phyloP scores from a whole-genome alignment of 2,888 invertebrate species.

The Andrena flavipes region DNA sequence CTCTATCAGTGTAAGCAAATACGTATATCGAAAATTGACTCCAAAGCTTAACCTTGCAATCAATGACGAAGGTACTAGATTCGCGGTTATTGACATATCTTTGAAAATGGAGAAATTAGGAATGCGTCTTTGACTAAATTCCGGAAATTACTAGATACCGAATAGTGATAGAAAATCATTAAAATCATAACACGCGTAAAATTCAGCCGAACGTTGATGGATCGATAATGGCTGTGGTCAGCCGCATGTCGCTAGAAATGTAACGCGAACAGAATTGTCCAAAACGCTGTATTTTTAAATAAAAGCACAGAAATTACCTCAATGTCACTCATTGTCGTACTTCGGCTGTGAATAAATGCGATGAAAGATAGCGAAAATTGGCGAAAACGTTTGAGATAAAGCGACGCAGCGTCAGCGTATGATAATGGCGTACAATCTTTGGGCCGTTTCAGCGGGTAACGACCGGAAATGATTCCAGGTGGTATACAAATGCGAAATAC shows the following conservation, averaged over 20 bases:
- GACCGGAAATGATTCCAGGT: conserved; percentile 58
- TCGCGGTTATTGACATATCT: neutral
- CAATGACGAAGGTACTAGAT: neutral
- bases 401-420: conserved; percentile 71
- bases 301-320: conserved; percentile 71
- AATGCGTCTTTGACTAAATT: neutral
- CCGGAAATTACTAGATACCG: neutral
- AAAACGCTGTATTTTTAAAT: conserved; percentile 1
- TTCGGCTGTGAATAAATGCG: conserved; percentile 23
- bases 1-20: neutral
- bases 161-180: neutral
- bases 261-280: conserved; percentile 13
- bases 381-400: conserved; percentile 35
- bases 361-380: conserved; percentile 11
- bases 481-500: conserved; percentile 59
- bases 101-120: neutral
- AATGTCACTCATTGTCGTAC: conserved; percentile 78
- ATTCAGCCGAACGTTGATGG: conserved; percentile 56
- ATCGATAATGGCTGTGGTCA: conserved; percentile 73
- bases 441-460: conserved; percentile 65
- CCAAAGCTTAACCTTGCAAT: conserved; percentile 46
- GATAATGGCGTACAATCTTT: conserved; percentile 75
- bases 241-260: conserved; percentile 59
- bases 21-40: neutral
- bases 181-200: conserved; percentile 27